Conservation (phyloP, 2,113 vertebrate species). For the Vulpes lagopus region DNA sequence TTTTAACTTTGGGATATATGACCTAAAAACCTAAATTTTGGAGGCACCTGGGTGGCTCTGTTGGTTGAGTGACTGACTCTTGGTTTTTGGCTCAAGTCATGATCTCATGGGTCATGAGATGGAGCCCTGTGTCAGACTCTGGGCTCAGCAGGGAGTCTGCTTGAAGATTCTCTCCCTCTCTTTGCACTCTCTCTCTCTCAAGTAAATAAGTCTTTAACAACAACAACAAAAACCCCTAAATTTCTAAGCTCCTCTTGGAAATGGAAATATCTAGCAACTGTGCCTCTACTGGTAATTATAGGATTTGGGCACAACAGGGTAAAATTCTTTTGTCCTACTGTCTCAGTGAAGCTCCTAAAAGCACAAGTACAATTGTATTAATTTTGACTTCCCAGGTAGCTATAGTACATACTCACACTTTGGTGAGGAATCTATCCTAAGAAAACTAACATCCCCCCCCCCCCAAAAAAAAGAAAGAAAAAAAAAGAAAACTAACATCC, state of each 20-base stretch:
- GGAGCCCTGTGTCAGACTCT: not conserved
- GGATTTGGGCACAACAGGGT: not conserved
- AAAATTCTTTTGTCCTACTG: not conserved
- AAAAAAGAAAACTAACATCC: too few relatives aligned
- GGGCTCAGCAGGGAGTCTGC: not conserved
- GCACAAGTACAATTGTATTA: not conserved
- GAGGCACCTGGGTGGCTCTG: not conserved
- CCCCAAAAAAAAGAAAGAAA: too few relatives aligned
- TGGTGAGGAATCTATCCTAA: not conserved
- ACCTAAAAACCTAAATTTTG: not conserved
- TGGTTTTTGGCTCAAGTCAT: not conserved
- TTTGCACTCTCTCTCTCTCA: not conserved
- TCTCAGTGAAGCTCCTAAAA: not conserved
- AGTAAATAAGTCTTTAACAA: not conserved
- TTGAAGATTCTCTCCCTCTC: not conserved
- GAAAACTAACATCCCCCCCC: not conserved
- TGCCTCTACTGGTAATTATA: not conserved
- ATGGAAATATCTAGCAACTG: not conserved
- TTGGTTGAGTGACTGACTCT: not conserved
- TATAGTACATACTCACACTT: not conserved
- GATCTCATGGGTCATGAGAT: not conserved
- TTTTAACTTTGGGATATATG: not conserved
- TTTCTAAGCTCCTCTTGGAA: not conserved
- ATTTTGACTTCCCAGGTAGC: not conserved
- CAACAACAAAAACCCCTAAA: not conserved